Percentiles rank a stretch among this genome's conserved stretches.
Conservation (phyloP, 2,888 invertebrate species). For the Luffia ferchaultella region DNA sequence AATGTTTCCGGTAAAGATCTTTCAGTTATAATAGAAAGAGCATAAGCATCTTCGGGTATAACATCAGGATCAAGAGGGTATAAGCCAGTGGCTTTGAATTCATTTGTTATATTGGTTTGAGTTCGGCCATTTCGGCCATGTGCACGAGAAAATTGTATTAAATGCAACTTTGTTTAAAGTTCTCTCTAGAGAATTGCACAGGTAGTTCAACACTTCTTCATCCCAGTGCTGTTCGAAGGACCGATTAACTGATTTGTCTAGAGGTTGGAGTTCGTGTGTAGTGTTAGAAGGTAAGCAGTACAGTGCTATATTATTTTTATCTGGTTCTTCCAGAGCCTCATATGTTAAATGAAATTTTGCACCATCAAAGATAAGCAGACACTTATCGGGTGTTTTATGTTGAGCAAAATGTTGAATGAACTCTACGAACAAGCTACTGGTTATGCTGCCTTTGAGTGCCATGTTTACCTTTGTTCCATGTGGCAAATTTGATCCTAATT, state of each 20-base stretch:
- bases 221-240: constrained; percentile 11
- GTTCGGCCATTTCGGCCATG: constrained; percentile 15
- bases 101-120: constrained; percentile 13
- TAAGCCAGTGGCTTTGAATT: constrained; percentile 14
- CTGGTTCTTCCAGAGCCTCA: constrained; percentile 10
- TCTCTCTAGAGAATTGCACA: not conserved
- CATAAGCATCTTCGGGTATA: constrained; percentile 8
- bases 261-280: too few species aligned
- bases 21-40: constrained; percentile 7
- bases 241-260: constrained; percentile 13
- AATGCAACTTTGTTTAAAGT: not conserved
- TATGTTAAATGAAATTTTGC: constrained; percentile 12
- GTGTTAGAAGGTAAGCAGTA: too few species aligned
- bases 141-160: constrained; percentile 4
- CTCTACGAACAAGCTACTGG: constrained; percentile 5
- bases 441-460: constrained; percentile 16
- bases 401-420: constrained; percentile 11
- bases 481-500: constrained; percentile 15
- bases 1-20: not conserved
- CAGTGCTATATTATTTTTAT: constrained; percentile 12
- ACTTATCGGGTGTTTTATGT: constrained; percentile 11
- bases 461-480: constrained; percentile 12
- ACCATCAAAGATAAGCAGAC: constrained; percentile 8
- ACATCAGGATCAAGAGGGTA: constrained; percentile 14
- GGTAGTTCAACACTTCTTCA: not conserved